Percentiles rank a stretch among this genome's conserved stretches.
These are phyloP conservation scores for Buphagus erythrorhynchus DNA, from an alignment of 2,797 vertebrate species.

Conservation along the genomic window DNA sequence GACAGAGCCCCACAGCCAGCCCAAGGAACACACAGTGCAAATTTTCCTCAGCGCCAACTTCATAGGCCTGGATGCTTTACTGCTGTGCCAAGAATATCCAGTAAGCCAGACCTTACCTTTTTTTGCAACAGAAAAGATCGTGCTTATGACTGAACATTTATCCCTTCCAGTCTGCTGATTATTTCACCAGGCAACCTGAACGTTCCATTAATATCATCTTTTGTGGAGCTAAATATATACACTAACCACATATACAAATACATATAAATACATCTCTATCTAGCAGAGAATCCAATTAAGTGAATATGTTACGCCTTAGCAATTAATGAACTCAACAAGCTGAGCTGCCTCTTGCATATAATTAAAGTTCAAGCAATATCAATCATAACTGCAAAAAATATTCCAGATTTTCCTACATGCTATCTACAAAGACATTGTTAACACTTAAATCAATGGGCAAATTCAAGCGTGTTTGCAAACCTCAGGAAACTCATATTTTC, in stretches of 20 bases:
- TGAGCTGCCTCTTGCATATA: slow-evolving; percentile 26
- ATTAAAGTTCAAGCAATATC: slow-evolving; percentile 45
- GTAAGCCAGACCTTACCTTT: not conserved
- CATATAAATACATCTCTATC: slow-evolving; percentile 55
- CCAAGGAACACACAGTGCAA: not conserved
- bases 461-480: not conserved
- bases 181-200: slow-evolving; percentile 60
- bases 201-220: slow-evolving; percentile 25
- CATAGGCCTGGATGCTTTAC: not conserved
- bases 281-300: slow-evolving; percentile 64
- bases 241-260: slow-evolving; percentile 55
- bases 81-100: slow-evolving; percentile 1
- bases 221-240: slow-evolving; percentile 63
- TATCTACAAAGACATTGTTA: not conserved
- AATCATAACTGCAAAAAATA: slow-evolving; percentile 25
- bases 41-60: not conserved
- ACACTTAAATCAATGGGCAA: not conserved
- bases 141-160: slow-evolving; percentile 8
- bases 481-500: not conserved
- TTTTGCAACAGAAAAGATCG: not conserved
- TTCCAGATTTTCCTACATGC: not conserved
- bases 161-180: slow-evolving; percentile 44
- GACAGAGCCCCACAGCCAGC: not conserved
- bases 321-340: slow-evolving; percentile 62
- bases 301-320: slow-evolving; percentile 46